These are phyloP conservation scores for Himalopsyche tibetana DNA, from an alignment of 2,888 invertebrate genomes.

Conservation along the genomic window DNA sequence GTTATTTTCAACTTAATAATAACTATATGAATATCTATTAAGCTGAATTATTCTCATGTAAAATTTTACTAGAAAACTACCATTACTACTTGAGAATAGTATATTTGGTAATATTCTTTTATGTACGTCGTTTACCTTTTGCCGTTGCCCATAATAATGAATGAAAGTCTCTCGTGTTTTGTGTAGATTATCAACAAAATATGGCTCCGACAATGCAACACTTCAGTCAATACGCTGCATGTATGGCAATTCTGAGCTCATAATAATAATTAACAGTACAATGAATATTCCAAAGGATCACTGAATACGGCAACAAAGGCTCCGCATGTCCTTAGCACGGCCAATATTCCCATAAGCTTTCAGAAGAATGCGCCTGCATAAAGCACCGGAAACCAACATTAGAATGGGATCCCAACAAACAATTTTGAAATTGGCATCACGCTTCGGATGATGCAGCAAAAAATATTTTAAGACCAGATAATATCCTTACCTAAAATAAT, in stretches of 20 bases:
- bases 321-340: slow-evolving; percentile 50
- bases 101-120: background rate
- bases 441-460: slow-evolving; percentile 46
- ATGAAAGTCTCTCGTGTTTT: slow-evolving; percentile 34
- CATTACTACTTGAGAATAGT: background rate
- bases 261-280: slow-evolving; percentile 48
- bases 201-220: slow-evolving; percentile 52
- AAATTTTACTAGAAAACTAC: background rate
- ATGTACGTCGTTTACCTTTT: background rate
- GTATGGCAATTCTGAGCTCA: slow-evolving; percentile 23
- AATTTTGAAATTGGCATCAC: slow-evolving; percentile 54
- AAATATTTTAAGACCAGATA: slow-evolving; percentile 25
- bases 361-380: slow-evolving; percentile 45
- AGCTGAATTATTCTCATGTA: background rate
- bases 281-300: slow-evolving; percentile 35
- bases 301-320: slow-evolving; percentile 45
- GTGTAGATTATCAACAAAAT: slow-evolving; percentile 50
- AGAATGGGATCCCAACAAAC: slow-evolving; percentile 45
- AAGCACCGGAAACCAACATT: slow-evolving; percentile 55
- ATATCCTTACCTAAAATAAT: background rate
- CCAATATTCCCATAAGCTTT: slow-evolving; percentile 48
- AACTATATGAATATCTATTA: too few relatives aligned
- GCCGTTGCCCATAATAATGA: background rate
- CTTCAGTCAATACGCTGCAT: slow-evolving; percentile 42
- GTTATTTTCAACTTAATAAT: too few relatives aligned